Evolutionary conservation across 2,113 vertebrate genomes (phyloP).

Genomic region (Bufo gargarizans): DNA sequence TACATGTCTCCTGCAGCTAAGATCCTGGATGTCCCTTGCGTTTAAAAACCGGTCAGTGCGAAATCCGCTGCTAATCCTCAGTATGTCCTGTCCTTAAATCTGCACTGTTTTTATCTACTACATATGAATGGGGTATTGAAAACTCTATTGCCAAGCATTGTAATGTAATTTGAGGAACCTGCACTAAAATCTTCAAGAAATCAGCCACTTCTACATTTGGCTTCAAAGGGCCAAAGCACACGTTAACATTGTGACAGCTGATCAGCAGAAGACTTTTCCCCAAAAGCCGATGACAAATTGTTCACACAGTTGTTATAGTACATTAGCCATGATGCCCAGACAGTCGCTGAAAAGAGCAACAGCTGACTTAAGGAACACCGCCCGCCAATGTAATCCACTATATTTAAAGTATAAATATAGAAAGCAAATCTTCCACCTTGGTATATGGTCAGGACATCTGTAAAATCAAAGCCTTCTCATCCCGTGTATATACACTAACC

Average conservation of each 20-base stretch:
- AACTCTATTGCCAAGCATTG: too few relatives aligned
- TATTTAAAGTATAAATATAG: constrained; percentile 11
- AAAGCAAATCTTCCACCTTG: background rate
- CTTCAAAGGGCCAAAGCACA: background rate
- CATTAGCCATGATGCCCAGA: background rate
- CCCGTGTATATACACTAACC: background rate
- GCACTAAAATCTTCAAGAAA: too few relatives aligned
- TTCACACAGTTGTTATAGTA: background rate
- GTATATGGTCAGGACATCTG: constrained; percentile 25
- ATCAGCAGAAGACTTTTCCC: background rate
- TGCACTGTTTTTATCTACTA: too few relatives aligned
- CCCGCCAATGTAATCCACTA: background rate
- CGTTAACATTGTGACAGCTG: background rate
- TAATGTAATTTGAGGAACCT: too few relatives aligned
- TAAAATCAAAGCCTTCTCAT: constrained; percentile 19
- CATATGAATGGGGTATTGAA: too few relatives aligned
- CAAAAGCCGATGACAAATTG: background rate
- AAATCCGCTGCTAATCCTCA: too few relatives aligned
- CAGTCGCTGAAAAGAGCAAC: background rate
- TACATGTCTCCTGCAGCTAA: too few relatives aligned
- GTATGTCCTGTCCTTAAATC: too few relatives aligned
- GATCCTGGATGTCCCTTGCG: too few relatives aligned
- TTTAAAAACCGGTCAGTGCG: too few relatives aligned
- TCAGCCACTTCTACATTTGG: too few relatives aligned
- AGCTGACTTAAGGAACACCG: background rate